These are phyloP conservation scores for Drosophila mayaguana DNA, from an alignment of 2,888 invertebrate genomes.

Conservation along the genomic window DNA sequence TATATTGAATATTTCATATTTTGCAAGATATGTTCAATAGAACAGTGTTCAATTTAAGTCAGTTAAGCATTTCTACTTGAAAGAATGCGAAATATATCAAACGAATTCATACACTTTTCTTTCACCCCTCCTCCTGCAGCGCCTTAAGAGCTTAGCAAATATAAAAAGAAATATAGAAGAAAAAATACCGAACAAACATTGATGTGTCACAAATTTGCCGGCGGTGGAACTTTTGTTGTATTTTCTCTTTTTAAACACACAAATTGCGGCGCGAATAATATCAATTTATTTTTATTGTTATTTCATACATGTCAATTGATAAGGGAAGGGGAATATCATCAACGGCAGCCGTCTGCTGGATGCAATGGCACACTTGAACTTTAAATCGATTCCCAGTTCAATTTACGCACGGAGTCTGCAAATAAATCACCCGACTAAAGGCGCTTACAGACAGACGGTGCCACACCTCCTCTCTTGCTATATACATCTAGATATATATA, in stretches of 20 bases:
- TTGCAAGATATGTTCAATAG: too few relatives aligned
- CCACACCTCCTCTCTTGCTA: conserved; percentile 10
- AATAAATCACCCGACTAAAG: conserved; percentile 69
- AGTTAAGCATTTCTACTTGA: not conserved
- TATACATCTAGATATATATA: not conserved
- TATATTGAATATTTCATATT: too few relatives aligned
- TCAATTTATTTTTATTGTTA: conserved; percentile 62
- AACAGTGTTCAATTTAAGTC: not conserved
- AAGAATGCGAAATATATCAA: not conserved
- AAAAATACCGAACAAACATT: conserved; percentile 31
- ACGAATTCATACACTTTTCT: not conserved
- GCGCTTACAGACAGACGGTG: conserved; percentile 44
- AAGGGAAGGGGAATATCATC: conserved; percentile 23
- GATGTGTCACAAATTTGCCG: conserved; percentile 44
- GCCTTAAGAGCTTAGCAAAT: conserved; percentile 1
- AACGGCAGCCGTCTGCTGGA: conserved; percentile 22
- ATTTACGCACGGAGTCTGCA: conserved; percentile 66
- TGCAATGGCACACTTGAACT: conserved; percentile 66
- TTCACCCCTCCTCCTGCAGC: not conserved
- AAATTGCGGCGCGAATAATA: conserved; percentile 57
- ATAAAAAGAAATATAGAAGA: not conserved
- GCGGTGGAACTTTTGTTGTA: not conserved
- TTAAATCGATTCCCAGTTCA: conserved; percentile 71
- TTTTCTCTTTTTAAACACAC: conserved; percentile 31
- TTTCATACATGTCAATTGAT: conserved; percentile 31